These are phyloP conservation scores for Daphoenositta chrysoptera DNA, from an alignment of 2,113 vertebrate genomes.

Conservation along the genomic window DNA sequence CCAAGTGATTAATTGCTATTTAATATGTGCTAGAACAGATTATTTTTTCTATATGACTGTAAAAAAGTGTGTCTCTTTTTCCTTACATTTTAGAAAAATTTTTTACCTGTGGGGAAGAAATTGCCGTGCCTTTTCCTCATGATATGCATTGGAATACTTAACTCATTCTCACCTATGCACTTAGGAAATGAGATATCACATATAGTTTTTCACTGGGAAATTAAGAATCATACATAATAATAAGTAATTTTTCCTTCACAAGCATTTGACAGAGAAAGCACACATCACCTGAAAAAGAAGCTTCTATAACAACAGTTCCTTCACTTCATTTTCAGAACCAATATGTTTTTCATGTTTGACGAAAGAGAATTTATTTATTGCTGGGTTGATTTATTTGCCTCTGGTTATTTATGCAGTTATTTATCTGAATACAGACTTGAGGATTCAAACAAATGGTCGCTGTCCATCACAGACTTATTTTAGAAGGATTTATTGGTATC, in stretches of 20 bases:
- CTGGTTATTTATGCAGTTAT: neutral
- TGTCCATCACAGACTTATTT: neutral
- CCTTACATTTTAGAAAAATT: neutral
- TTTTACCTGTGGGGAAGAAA: neutral
- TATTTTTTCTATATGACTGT: neutral
- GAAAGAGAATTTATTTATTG: neutral
- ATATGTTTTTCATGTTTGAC: neutral
- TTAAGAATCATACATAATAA: neutral
- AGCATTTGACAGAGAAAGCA: neutral
- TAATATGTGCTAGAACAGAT: neutral
- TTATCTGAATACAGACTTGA: neutral
- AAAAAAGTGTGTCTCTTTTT: neutral
- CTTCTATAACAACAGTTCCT: neutral
- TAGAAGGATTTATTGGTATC: neutral
- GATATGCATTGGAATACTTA: neutral
- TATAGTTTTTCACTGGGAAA: neutral
- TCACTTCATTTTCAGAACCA: neutral
- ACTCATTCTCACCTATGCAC: neutral
- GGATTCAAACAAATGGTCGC: neutral
- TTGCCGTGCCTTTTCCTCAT: neutral
- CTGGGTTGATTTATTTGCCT: neutral
- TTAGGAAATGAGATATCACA: neutral
- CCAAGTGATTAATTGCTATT: neutral
- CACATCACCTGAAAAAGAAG: neutral
- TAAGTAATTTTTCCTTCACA: neutral